A percentile compares a stretch with the other conserved stretches of the same genome.
phyloP scores from a whole-genome alignment of 2,797 vertebrate species.

The Ibycter americanus region DNA sequence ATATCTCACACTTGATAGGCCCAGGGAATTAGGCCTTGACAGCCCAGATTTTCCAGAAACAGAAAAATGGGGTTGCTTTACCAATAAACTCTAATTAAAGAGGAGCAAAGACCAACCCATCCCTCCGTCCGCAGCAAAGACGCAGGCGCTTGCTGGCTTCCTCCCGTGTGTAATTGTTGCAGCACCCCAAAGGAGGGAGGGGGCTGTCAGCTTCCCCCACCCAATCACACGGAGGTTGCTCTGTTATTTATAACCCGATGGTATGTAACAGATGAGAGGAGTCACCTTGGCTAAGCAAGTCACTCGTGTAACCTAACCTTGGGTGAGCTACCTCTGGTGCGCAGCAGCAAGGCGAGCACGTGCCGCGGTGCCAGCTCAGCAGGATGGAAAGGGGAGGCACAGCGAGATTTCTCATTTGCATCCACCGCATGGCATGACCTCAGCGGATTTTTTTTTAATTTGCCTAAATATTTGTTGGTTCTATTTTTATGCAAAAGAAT shows the following conservation, averaged over 20 bases:
- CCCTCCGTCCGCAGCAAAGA: neutral
- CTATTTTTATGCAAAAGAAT: neutral
- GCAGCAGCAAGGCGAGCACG: neutral
- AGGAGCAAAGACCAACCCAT: neutral
- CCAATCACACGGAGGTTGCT: neutral
- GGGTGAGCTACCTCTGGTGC: neutral
- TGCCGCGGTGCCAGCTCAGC: neutral
- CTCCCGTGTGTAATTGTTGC: neutral
- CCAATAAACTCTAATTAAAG: constrained; percentile 28
- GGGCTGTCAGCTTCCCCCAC: neutral
- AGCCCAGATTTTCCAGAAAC: neutral
- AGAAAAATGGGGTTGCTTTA: constrained; percentile 24
- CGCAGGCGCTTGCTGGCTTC: neutral
- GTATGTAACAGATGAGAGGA: constrained; percentile 51
- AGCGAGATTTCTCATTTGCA: neutral
- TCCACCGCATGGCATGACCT: neutral
- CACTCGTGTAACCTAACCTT: constrained; percentile 25
- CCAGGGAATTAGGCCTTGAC: constrained; percentile 2
- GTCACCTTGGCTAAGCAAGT: constrained; percentile 50
- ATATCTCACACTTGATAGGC: constrained; percentile 39
- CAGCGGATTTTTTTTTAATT: neutral
- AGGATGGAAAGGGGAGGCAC: neutral
- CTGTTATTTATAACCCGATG: constrained; percentile 42
- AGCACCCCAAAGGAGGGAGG: neutral
- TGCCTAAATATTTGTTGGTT: neutral